These are phyloP conservation scores for Drosophila neotestacea DNA, from an alignment of 2,888 invertebrate genomes.

Conservation along the genomic window DNA sequence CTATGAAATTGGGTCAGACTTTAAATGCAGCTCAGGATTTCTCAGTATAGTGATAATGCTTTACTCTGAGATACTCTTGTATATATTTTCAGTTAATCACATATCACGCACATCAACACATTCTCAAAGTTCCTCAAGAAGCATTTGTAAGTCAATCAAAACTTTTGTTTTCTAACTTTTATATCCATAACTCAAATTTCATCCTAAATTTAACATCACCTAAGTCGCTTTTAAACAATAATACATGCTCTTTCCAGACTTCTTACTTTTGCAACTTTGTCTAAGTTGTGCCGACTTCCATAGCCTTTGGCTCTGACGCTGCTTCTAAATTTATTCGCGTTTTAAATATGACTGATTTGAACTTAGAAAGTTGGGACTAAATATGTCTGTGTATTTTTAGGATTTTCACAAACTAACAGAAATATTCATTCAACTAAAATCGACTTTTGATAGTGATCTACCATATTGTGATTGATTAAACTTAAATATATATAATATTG, in stretches of 20 bases:
- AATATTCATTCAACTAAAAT: background rate
- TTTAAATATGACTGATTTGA: background rate
- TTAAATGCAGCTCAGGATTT: background rate
- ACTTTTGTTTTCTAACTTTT: conserved; percentile 14
- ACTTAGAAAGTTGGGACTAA: background rate
- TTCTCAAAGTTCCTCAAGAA: background rate
- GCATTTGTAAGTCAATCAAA: conserved; percentile 14
- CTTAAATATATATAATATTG: too few relatives aligned
- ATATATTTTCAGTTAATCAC: conserved; percentile 1
- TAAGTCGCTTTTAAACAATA: background rate
- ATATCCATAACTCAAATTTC: conserved; percentile 10
- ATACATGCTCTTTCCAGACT: background rate
- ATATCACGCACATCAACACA: background rate
- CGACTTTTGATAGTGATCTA: too few relatives aligned
- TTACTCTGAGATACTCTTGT: background rate
- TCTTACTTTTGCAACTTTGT: background rate
- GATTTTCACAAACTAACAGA: background rate
- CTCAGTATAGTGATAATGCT: background rate
- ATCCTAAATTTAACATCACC: conserved; percentile 7
- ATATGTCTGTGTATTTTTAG: background rate
- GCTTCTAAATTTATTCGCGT: background rate
- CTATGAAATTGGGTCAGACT: background rate
- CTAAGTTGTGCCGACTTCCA: background rate
- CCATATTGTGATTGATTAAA: too few relatives aligned
- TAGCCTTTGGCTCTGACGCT: background rate